These are phyloP conservation scores for Axis porcinus DNA, from an alignment of 2,113 vertebrate species.

Conservation along the genomic window DNA sequence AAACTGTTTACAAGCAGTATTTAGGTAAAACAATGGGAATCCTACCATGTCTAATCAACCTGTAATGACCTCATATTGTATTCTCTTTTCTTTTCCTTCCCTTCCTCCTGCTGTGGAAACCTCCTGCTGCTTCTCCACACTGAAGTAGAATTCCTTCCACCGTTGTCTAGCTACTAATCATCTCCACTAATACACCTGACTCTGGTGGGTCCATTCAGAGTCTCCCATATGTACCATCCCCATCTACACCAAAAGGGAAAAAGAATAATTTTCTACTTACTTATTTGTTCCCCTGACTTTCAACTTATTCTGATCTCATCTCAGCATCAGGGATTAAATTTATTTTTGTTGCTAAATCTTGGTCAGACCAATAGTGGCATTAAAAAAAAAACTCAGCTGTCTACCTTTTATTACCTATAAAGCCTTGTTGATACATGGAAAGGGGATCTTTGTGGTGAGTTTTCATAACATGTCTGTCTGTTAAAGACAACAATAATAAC, in stretches of 20 bases:
- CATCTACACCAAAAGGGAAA: neutral
- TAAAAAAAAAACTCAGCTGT: constrained; percentile 10
- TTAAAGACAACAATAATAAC: neutral
- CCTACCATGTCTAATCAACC: neutral
- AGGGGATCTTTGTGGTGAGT: neutral
- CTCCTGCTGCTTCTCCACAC: neutral
- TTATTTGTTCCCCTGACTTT: neutral
- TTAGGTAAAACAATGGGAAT: neutral
- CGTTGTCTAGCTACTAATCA: neutral
- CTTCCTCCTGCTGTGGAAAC: too few species aligned
- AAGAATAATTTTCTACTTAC: neutral
- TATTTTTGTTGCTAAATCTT: constrained; percentile 10
- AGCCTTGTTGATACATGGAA: neutral
- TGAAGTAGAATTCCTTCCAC: neutral
- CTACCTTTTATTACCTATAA: constrained; percentile 3
- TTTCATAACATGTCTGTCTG: neutral
- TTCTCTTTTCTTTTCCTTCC: neutral
- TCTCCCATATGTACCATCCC: too few species aligned
- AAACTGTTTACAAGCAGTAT: neutral
- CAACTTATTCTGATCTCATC: neutral
- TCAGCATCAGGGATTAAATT: neutral
- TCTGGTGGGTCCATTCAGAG: neutral
- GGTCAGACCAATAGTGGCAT: neutral
- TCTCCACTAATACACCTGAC: neutral
- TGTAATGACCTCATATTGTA: neutral